Conservation (phyloP, 2,797 vertebrate species). For the Peromyscus eremicus region DNA sequence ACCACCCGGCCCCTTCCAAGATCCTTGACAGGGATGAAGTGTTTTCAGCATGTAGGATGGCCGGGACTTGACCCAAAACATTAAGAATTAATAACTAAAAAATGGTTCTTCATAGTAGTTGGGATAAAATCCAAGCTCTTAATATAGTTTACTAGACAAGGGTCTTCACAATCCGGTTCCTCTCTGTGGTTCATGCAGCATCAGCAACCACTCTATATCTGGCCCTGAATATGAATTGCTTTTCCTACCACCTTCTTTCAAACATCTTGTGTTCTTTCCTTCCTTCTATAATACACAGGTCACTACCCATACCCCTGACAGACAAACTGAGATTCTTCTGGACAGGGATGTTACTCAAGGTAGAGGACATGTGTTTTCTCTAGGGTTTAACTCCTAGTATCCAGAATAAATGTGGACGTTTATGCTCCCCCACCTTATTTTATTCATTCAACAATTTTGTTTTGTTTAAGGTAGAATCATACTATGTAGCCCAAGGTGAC, state of each 20-base stretch:
- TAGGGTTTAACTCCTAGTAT: background rate
- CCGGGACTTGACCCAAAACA: background rate
- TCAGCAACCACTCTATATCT: background rate
- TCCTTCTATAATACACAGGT: background rate
- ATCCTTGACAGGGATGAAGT: background rate
- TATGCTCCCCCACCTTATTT: background rate
- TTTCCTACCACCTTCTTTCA: background rate
- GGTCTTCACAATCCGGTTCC: background rate
- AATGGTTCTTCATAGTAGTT: background rate
- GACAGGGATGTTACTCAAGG: background rate
- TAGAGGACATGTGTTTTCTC: background rate
- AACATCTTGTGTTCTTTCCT: background rate
- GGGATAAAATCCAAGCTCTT: background rate
- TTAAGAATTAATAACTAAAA: background rate
- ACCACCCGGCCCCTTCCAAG: background rate
- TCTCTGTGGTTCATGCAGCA: background rate
- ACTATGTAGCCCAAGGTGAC: background rate
- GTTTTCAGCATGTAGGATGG: background rate
- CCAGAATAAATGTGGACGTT: background rate
- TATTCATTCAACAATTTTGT: background rate
- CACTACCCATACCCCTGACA: background rate
- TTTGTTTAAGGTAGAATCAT: background rate
- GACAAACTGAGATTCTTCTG: background rate
- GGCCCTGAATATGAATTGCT: rapidly evolving
- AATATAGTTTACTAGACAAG: background rate